phyloP scores from a whole-genome alignment of 1,140 invertebrate species.

The Drosophila tani region DNA sequence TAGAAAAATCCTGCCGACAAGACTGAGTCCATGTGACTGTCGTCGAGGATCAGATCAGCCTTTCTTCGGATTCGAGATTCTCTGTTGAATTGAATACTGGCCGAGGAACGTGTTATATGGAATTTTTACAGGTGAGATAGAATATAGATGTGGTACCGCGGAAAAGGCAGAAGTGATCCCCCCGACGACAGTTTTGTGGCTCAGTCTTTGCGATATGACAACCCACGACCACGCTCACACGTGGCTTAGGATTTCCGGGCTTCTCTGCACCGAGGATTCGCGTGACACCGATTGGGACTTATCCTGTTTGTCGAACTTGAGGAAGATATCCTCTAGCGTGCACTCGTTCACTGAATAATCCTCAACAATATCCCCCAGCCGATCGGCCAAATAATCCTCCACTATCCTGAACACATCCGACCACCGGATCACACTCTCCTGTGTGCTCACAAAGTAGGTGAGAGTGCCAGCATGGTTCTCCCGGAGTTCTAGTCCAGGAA shows the following conservation, averaged over 20 bases:
- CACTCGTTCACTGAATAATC: conserved; percentile 84
- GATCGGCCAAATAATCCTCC: conserved; percentile 39
- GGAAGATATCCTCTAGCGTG: conserved; percentile 82
- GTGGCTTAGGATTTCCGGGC: not conserved
- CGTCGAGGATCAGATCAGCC: not conserved
- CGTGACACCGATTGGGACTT: conserved; percentile 29
- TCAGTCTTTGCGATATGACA: conserved; percentile 16
- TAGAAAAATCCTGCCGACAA: conserved; percentile 18
- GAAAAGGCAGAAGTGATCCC: not conserved
- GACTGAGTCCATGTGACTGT: conserved; percentile 9
- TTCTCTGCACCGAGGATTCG: conserved; percentile 19
- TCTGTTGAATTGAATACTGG: conserved; percentile 4
- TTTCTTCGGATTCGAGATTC: conserved; percentile 16
- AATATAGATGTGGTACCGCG: not conserved
- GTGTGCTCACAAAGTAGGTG: conserved; percentile 71
- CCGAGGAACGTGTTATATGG: not conserved
- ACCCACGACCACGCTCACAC: conserved; percentile 13
- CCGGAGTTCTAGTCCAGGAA: conserved; percentile 54
- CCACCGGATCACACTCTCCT: conserved; percentile 67
- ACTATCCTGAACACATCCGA: conserved; percentile 72
- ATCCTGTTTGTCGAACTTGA: conserved; percentile 68
- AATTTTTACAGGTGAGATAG: conserved; percentile 30
- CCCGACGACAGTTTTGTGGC: conserved; percentile 19
- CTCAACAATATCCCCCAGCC: conserved; percentile 53
- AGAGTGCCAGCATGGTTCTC: conserved; percentile 78